These are phyloP conservation scores for Coregonus sp. DNA, from an alignment of 2,797 vertebrate genomes.

Conservation along the genomic window DNA sequence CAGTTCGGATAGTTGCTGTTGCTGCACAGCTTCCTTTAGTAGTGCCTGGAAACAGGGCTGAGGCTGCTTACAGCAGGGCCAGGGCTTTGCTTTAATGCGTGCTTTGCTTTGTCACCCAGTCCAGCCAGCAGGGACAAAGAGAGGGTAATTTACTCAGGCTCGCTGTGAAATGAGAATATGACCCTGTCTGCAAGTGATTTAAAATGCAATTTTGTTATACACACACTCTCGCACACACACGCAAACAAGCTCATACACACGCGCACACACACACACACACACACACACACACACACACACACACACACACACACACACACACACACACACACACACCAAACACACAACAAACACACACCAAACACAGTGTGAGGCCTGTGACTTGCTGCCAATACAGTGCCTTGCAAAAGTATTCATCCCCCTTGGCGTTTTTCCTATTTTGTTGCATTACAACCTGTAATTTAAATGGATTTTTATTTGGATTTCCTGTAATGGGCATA, in stretches of 20 bases:
- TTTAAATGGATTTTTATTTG: too few species aligned
- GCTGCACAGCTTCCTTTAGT: slow-evolving; percentile 8
- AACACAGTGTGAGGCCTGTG: neutral
- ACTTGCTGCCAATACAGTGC: neutral
- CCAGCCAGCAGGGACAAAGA: neutral
- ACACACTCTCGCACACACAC: too few species aligned
- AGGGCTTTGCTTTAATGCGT: neutral
- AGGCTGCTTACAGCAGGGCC: neutral
- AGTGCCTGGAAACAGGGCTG: neutral
- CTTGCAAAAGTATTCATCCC: too few species aligned
- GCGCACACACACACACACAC: too few species aligned
- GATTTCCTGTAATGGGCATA: too few species aligned
- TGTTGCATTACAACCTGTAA: too few species aligned
- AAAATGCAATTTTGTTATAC: neutral
- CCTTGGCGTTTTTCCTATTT: too few species aligned
- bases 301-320: too few species aligned
- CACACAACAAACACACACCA: too few species aligned
- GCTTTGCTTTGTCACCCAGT: neutral
- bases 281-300: too few species aligned
- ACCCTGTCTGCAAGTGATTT: slow-evolving; percentile 1
- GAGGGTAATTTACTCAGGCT: slow-evolving; percentile 2
- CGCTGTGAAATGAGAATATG: neutral
- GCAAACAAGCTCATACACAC: too few species aligned
- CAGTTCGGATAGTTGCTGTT: slow-evolving; percentile 2
- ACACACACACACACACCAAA: too few species aligned